Base-by-base conservation (phyloP, 1,140 invertebrate genomes). In the Littorina saxatilis region DNA sequence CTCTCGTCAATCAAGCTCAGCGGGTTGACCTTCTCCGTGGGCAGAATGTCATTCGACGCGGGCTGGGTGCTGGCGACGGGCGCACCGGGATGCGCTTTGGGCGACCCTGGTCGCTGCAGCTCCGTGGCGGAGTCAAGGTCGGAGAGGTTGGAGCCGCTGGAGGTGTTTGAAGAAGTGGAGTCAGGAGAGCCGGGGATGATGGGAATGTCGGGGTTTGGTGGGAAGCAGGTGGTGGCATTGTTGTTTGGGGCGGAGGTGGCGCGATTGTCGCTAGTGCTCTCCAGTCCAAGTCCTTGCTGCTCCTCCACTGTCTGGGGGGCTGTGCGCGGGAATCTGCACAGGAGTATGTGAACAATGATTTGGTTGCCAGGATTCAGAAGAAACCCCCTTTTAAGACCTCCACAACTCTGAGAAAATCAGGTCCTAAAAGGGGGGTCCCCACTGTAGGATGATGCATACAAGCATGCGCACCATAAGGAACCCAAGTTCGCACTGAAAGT, bases 51-150 rank as follows among this genome's bases (percentile, higher is more conserved):
- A 70, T 85, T 86, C 3, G 66, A 76, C 15, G 81, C 78, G 23
- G 79, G 76, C 47, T 77, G 79, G n/a, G 55, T 43, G 43, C 70
- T 50, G 32, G 50, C 27, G 43, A 35, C 35, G 39, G 73, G 77
- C n/a, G 32, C 58, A 23, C 40, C 17, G 20, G 27, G 15, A 74
- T 37, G 85, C 77, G 39, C 61, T 23, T 37, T 61, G 5, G 61
- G 50, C 15, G 85, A 84, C 7, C 78, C 74, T 7, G 74, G 84
- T 23, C 66, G 77, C 23, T 86, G 85, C 17, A 87, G 85, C 72
- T 89, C 88, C 47, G 87, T 82, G 23, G 89, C 89, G 23, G 90
- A 91, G 27, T 88, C 88, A 9, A 91, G 82, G 61, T 87, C 84
- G 23, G 88, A 89, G 3, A 91, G 80, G 37, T 79, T 87, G 29